Conservation (phyloP, 2,797 vertebrate species). For the Euphonia xanthogaster region DNA sequence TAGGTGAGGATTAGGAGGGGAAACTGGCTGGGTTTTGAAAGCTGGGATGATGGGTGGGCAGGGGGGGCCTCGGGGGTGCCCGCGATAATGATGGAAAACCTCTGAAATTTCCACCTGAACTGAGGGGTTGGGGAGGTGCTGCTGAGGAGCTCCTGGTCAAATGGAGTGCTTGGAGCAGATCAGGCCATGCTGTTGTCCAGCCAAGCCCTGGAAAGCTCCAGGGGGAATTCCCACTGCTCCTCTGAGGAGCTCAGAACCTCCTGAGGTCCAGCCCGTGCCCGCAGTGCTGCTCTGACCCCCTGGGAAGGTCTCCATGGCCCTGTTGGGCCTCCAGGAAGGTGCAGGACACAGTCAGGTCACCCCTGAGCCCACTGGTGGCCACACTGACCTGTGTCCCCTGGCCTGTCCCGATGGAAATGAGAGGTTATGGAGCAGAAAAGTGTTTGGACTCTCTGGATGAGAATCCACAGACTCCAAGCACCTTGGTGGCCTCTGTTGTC, state of each 20-base stretch:
- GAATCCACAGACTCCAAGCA: background rate
- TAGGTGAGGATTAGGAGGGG: constrained; percentile 6
- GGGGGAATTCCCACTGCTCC: background rate
- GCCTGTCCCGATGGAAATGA: background rate
- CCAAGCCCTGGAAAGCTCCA: background rate
- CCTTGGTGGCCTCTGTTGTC: background rate
- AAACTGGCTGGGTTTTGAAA: background rate
- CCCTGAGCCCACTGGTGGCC: background rate
- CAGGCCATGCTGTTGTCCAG: background rate
- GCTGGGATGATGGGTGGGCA: background rate
- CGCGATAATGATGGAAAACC: background rate
- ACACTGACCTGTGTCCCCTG: background rate
- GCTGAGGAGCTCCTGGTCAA: background rate
- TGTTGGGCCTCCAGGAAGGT: background rate
- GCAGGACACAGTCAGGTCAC: background rate
- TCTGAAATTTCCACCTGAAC: background rate
- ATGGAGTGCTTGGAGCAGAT: background rate
- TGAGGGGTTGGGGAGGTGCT: background rate
- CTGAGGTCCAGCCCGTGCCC: background rate
- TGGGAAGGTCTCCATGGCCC: background rate
- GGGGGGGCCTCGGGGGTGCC: fast-evolving
- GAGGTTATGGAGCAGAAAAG: background rate
- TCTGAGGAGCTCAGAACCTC: background rate
- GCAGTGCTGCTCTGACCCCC: fast-evolving
- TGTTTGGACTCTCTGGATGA: fast-evolving